Evolutionary conservation across 2,113 vertebrate genomes (phyloP).

Genomic region (Ceratotherium simum): DNA sequence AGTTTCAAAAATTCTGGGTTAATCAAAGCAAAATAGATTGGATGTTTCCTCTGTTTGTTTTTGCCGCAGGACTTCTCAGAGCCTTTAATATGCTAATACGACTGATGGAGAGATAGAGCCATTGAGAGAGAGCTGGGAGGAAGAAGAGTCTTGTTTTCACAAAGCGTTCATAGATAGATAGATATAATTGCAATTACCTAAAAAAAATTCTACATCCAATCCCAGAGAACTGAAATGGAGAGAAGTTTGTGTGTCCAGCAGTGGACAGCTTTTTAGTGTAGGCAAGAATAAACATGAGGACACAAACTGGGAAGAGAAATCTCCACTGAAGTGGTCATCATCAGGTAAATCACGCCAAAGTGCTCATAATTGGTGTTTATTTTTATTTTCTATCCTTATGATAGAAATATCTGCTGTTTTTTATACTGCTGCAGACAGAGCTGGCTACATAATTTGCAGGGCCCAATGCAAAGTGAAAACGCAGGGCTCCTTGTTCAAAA

Average conservation of each 20-base stretch:
- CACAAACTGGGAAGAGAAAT: neutral
- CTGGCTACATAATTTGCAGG: neutral
- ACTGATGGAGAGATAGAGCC: neutral
- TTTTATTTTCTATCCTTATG: conserved; percentile 27
- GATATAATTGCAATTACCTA: neutral
- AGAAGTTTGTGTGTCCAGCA: neutral
- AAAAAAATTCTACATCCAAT: neutral
- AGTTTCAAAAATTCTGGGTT: neutral
- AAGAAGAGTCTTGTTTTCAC: neutral
- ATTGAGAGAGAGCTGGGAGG: neutral
- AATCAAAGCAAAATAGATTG: neutral
- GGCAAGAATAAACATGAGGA: neutral
- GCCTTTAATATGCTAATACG: neutral
- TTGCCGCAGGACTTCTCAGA: neutral
- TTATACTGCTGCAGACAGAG: neutral
- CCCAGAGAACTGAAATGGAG: neutral
- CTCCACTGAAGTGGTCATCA: neutral
- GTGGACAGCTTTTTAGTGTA: neutral
- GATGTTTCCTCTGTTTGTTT: neutral
- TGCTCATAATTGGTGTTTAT: neutral
- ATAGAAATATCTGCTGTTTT: neutral
- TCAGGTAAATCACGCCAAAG: neutral
- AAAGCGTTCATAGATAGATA: neutral
- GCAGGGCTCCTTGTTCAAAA: neutral
- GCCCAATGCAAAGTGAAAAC: neutral